These are phyloP conservation scores for Neodiprion pinetum DNA, from an alignment of 1,140 invertebrate species.

Conservation along the genomic window DNA sequence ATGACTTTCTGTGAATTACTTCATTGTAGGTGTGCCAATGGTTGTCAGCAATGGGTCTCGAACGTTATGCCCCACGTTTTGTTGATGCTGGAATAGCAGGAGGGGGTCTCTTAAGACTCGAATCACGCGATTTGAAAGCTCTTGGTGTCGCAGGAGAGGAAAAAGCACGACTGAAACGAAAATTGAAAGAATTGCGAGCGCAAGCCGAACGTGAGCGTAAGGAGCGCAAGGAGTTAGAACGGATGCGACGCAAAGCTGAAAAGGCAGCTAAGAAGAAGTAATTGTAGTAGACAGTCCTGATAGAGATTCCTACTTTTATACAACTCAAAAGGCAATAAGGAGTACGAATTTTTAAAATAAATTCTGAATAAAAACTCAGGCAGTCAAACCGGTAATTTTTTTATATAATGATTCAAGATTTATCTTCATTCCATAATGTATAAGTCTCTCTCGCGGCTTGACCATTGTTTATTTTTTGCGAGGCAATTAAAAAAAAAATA, in stretches of 20 bases:
- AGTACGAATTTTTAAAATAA: background rate
- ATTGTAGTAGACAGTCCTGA: conserved; percentile 17
- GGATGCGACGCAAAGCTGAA: conserved; percentile 79
- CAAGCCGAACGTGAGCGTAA: conserved; percentile 83
- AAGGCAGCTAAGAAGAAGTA: conserved; percentile 76
- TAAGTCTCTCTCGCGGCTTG: background rate
- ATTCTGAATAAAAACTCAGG: background rate
- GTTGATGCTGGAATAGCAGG: conserved; percentile 86
- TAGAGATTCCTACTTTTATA: background rate
- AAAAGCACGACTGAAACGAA: conserved; percentile 84
- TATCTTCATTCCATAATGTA: conserved; percentile 1
- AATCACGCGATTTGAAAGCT: conserved; percentile 87
- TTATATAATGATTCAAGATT: background rate
- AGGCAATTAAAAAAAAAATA: background rate
- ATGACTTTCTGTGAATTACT: conserved; percentile 24
- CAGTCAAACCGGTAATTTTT: background rate
- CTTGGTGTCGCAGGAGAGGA: conserved; percentile 82
- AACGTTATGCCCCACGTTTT: conserved; percentile 85
- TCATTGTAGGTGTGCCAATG: conserved; percentile 82
- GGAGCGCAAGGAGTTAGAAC: conserved; percentile 80
- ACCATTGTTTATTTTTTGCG: background rate
- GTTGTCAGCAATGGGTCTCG: conserved; percentile 81
- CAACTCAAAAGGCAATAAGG: background rate
- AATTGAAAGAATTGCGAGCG: conserved; percentile 84
- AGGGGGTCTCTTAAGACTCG: conserved; percentile 78